A percentile compares a stretch with the other conserved stretches of the same genome.
Conservation (phyloP, 2,113 vertebrate genomes). For the Hiodon tergisus region DNA sequence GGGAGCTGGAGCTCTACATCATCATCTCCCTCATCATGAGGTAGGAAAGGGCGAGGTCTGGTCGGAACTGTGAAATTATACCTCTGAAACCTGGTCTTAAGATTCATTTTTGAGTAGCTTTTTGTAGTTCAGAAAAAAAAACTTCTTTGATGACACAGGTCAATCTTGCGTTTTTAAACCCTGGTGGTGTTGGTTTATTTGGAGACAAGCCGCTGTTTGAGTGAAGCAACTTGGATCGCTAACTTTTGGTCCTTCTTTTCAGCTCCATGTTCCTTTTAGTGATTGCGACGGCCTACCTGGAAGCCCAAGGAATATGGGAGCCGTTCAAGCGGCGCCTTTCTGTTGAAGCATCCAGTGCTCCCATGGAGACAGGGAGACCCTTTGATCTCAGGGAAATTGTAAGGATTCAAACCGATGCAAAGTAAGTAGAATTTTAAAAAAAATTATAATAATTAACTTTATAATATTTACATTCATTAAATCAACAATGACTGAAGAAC, state of each 20-base stretch:
- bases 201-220: neutral
- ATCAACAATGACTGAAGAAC: too few species aligned
- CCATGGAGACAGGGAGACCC: constrained; percentile 85
- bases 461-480: too few species aligned
- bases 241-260: constrained; percentile 27
- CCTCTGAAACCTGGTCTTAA: neutral
- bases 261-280: constrained; percentile 93
- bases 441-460: too few species aligned
- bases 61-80: neutral
- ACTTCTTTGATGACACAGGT: too few species aligned
- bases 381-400: constrained; percentile 98
- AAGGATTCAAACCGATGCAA: constrained; percentile 86
- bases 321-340: constrained; percentile 88
- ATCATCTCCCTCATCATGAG: constrained; percentile 93
- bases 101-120: too few species aligned
- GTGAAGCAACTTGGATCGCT: neutral
- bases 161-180: neutral
- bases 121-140: too few species aligned
- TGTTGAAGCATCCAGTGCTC: constrained; percentile 80
- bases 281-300: constrained; percentile 89
- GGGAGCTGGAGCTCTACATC: constrained; percentile 91
- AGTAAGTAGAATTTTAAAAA: constrained; percentile 63
- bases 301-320: constrained; percentile 98
- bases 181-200: neutral
- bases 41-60: constrained; percentile 42